phyloP scores from a whole-genome alignment of 2,113 vertebrate genomes.

The Lasiurus cinereus region DNA sequence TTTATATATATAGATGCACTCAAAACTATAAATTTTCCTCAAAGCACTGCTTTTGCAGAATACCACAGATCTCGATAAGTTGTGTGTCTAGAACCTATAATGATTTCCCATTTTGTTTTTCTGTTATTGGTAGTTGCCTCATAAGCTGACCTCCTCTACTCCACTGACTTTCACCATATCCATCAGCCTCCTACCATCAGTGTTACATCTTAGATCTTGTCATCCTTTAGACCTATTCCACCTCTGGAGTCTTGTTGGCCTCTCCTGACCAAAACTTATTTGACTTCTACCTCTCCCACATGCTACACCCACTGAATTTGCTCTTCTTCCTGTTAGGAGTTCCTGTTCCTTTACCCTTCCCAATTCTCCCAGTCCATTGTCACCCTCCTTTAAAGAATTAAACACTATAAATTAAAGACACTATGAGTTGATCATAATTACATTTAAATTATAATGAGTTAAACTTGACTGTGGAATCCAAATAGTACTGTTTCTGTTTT shows the following conservation, averaged over 20 bases:
- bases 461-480: slow-evolving; percentile 19
- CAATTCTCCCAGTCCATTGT: neutral
- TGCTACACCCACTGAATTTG: neutral
- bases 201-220: neutral
- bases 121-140: neutral
- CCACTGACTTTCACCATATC: neutral
- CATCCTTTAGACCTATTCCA: neutral
- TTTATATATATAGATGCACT: neutral
- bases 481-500: neutral
- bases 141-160: neutral
- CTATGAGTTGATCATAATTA: neutral
- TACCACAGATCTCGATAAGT: neutral
- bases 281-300: neutral
- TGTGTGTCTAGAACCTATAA: neutral
- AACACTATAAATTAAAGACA: neutral
- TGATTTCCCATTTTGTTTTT: neutral
- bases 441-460: neutral
- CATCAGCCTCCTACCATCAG: neutral
- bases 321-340: neutral
- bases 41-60: neutral
- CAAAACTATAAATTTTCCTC: neutral
- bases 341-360: neutral
- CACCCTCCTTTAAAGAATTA: neutral
- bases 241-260: neutral
- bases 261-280: neutral